phyloP scores from a whole-genome alignment of 2,113 vertebrate species.

The Ammodytes dubius region DNA sequence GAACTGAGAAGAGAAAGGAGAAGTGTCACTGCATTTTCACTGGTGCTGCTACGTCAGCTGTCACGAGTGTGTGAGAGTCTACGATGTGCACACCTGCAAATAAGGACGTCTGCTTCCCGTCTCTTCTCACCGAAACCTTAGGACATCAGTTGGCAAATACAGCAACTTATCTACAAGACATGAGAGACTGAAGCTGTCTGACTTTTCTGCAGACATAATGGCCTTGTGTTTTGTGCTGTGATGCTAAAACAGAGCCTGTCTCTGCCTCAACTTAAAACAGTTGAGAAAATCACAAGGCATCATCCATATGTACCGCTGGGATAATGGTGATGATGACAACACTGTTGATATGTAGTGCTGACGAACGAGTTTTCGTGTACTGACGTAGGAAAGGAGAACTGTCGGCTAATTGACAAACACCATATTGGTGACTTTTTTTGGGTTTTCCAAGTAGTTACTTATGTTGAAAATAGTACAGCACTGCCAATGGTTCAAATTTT shows the following conservation, averaged over 20 bases:
- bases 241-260: slow-evolving; percentile 54
- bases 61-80: slow-evolving; percentile 95
- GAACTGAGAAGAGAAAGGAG: slow-evolving; percentile 97
- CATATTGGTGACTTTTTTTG: slow-evolving; percentile 75
- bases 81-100: slow-evolving; percentile 99
- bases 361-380: slow-evolving; percentile 51
- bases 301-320: slow-evolving; percentile 17
- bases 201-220: slow-evolving; percentile 23
- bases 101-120: slow-evolving; percentile 67
- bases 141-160: slow-evolving; percentile 41
- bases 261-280: slow-evolving; percentile 47
- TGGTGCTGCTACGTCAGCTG: slow-evolving; percentile 99
- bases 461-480: slow-evolving; percentile 59
- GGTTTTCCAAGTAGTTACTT: slow-evolving; percentile 46
- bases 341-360: slow-evolving; percentile 26
- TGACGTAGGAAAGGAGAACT: slow-evolving; percentile 57
- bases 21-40: slow-evolving; percentile 99
- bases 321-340: slow-evolving; percentile 20
- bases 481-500: slow-evolving; percentile 46
- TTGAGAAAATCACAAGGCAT: slow-evolving; percentile 26
- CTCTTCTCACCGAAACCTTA: slow-evolving; percentile 50
- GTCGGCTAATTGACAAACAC: slow-evolving; percentile 68
- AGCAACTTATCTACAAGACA: slow-evolving; percentile 34
- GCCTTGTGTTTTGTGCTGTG: slow-evolving; percentile 38
- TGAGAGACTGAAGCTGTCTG: slow-evolving; percentile 48